Conservation (phyloP, 53 echinoderm and acorn worm species). For the Actinopyga echinites region DNA sequence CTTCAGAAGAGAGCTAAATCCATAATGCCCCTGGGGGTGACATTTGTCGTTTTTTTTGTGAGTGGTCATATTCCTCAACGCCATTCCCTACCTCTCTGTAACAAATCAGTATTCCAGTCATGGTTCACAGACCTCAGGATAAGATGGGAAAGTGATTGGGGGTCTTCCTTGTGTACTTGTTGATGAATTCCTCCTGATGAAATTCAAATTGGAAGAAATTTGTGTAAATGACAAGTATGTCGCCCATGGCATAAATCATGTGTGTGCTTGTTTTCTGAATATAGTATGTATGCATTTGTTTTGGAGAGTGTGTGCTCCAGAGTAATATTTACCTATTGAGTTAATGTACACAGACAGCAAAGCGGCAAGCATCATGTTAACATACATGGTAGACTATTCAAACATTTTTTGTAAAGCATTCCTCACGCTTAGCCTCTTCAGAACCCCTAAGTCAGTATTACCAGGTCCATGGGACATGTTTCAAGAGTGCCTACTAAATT, state of each 20-base stretch:
- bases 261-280: not conserved
- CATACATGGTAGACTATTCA: too few relatives aligned
- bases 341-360: too few relatives aligned
- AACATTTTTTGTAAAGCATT: too few relatives aligned
- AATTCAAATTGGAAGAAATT: constrained; percentile 28
- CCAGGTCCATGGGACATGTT: too few relatives aligned
- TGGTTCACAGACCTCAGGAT: constrained; percentile 13
- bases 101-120: constrained; percentile 30
- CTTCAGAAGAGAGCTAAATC: constrained; percentile 1
- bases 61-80: not conserved
- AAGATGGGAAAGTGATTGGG: not conserved
- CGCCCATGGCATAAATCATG: not conserved
- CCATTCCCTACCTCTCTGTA: not conserved
- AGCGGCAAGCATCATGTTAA: too few relatives aligned
- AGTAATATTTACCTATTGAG: too few relatives aligned
- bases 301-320: too few relatives aligned
- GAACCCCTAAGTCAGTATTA: too few relatives aligned
- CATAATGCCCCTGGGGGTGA: constrained; percentile 8
- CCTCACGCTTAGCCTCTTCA: too few relatives aligned
- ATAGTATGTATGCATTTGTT: too few relatives aligned
- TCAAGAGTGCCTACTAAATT: too few relatives aligned
- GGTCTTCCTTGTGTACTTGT: not conserved
- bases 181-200: not conserved
- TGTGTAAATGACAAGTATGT: constrained; percentile 11
- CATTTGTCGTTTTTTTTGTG: not conserved